Conservation (phyloP, 30 jellyfish, hydroid and myxozoan species). For the Pseudorhiza aurosa region DNA sequence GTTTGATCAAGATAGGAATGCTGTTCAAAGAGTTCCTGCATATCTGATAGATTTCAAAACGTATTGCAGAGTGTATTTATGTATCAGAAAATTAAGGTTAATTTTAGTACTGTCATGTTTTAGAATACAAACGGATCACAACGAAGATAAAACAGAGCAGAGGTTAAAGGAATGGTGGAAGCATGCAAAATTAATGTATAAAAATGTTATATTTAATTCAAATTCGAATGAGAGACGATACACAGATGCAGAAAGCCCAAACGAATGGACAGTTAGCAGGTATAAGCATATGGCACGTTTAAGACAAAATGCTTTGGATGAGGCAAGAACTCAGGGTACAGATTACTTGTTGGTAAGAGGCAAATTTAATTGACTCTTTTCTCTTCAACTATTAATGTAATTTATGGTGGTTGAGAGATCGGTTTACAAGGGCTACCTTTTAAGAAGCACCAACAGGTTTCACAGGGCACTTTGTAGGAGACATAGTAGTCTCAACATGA, state of each 20-base stretch:
- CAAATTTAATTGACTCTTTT: neutral
- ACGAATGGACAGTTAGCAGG: constrained; percentile 76
- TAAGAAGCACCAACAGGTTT: too few species aligned
- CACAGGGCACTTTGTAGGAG: too few species aligned
- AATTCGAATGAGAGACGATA: constrained; percentile 48
- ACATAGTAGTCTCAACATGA: too few species aligned
- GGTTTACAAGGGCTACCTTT: too few species aligned
- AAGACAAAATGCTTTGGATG: constrained; percentile 84
- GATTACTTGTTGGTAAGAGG: constrained; percentile 82
- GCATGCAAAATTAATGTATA: constrained; percentile 72
- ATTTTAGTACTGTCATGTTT: too few species aligned
- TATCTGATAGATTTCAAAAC: too few species aligned
- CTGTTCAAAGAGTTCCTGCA: too few species aligned
- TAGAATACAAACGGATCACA: constrained; percentile 97
- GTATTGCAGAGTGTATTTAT: too few species aligned
- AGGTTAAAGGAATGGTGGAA: constrained; percentile 72
- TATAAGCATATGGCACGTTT: constrained; percentile 46
- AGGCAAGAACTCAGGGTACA: constrained; percentile 78
- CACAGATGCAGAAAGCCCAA: constrained; percentile 75
- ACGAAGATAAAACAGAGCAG: constrained; percentile 87
- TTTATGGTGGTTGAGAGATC: too few species aligned
- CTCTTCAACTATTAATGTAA: neutral
- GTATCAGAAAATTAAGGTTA: too few species aligned
- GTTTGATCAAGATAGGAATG: too few species aligned
- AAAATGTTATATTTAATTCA: constrained; percentile 22